Evolutionary conservation across 2,888 invertebrate species (phyloP).

Genomic region (Synergus japonicus): DNA sequence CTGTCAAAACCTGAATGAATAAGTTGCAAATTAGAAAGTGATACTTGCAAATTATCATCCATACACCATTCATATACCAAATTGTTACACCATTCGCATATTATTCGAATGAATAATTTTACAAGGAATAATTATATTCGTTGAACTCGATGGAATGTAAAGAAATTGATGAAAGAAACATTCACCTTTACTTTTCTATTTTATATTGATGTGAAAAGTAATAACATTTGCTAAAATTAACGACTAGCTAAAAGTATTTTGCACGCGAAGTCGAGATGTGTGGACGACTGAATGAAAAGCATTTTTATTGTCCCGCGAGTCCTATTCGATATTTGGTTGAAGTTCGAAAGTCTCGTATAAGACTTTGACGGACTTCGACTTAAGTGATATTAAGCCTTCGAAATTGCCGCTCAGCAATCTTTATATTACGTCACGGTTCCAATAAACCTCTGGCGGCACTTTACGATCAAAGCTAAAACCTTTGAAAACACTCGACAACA

Average conservation of each 20-base stretch:
- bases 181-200: too few species aligned
- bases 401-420: slow-evolving; percentile 2
- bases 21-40: slow-evolving; percentile 20
- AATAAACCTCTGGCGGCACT: not conserved
- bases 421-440: not conserved
- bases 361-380: slow-evolving; percentile 21
- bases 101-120: too few species aligned
- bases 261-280: not conserved
- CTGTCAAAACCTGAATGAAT: slow-evolving; percentile 28
- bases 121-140: too few species aligned
- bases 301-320: not conserved
- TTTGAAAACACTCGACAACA: not conserved
- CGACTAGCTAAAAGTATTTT: not conserved
- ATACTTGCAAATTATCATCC: not conserved
- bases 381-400: slow-evolving; percentile 11
- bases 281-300: not conserved
- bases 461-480: not conserved
- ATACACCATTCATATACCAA: not conserved
- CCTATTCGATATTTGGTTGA: slow-evolving; percentile 18
- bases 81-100: not conserved
- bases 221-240: not conserved
- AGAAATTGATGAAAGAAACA: too few species aligned
- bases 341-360: slow-evolving; percentile 13
- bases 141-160: too few species aligned
- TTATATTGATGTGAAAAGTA: too few species aligned